A percentile compares a stretch with the other conserved stretches of the same genome.
Conservation (phyloP, 1,140 invertebrate genomes). For the Cydia amplana region DNA sequence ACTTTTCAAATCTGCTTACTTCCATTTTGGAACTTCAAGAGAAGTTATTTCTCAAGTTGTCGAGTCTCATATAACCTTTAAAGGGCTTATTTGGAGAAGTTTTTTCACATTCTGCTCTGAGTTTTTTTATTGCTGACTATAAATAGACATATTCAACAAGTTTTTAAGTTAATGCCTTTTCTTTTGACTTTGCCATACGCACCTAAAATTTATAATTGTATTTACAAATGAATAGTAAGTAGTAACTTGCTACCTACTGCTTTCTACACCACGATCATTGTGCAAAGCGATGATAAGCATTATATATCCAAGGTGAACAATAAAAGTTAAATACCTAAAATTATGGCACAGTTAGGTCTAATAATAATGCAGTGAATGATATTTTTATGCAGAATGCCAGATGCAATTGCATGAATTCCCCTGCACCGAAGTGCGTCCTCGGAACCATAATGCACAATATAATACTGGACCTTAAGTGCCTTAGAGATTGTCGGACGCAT, state of each 20-base stretch:
- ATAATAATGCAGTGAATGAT: not conserved
- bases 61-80: not conserved
- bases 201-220: too few species aligned
- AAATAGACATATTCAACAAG: too few species aligned
- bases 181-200: too few species aligned
- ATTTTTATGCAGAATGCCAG: not conserved
- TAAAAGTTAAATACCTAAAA: not conserved
- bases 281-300: too few species aligned
- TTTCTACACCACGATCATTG: too few species aligned
- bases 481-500: not conserved
- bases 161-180: too few species aligned
- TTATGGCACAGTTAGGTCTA: not conserved
- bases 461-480: not conserved
- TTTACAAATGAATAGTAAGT: too few species aligned
- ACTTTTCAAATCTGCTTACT: not conserved
- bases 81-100: not conserved
- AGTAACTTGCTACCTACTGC: too few species aligned
- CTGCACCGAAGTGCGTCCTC: slow-evolving; percentile 6
- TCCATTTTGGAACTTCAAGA: not conserved
- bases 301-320: too few species aligned
- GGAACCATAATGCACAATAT: not conserved
- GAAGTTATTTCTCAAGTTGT: not conserved
- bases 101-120: not conserved
- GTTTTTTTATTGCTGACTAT: not conserved
- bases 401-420: not conserved